Conservation (phyloP, 2,113 vertebrate genomes). For the Pseudorectes ferrugineus region DNA sequence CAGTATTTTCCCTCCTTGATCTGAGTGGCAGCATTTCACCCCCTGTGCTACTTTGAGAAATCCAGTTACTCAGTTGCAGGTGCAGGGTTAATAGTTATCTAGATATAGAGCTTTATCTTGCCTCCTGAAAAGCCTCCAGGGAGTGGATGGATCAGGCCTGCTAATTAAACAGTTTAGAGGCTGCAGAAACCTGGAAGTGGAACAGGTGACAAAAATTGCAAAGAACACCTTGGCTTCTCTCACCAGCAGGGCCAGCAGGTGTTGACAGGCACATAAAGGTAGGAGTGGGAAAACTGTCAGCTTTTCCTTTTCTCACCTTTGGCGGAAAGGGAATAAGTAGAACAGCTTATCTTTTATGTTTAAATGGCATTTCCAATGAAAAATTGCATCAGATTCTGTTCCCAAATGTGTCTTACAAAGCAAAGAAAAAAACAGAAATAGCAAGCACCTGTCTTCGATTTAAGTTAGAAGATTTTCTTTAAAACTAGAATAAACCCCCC, state of each 20-base stretch:
- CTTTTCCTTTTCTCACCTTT: not conserved
- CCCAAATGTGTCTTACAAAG: not conserved
- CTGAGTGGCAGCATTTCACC: not conserved
- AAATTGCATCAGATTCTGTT: not conserved
- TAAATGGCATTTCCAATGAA: not conserved
- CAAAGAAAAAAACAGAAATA: not conserved
- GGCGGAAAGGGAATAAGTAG: not conserved
- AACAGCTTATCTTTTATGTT: not conserved
- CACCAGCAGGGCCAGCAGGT: not conserved
- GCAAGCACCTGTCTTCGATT: not conserved
- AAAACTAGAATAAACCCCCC: not conserved
- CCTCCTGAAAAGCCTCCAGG: not conserved
- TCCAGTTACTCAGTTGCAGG: not conserved
- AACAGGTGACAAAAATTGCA: not conserved
- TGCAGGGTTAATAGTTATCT: conserved; percentile 30
- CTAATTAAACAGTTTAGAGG: not conserved
- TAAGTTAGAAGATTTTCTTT: not conserved
- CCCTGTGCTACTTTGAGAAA: not conserved
- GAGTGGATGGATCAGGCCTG: not conserved
- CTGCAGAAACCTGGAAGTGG: not conserved
- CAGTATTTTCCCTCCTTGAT: not conserved
- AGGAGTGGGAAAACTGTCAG: not conserved
- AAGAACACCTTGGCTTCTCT: not conserved
- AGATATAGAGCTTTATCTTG: not conserved
- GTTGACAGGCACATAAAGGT: not conserved